Evolutionary conservation across 2,797 vertebrate genomes (phyloP).

Genomic region (Rhinophrynus dorsalis): DNA sequence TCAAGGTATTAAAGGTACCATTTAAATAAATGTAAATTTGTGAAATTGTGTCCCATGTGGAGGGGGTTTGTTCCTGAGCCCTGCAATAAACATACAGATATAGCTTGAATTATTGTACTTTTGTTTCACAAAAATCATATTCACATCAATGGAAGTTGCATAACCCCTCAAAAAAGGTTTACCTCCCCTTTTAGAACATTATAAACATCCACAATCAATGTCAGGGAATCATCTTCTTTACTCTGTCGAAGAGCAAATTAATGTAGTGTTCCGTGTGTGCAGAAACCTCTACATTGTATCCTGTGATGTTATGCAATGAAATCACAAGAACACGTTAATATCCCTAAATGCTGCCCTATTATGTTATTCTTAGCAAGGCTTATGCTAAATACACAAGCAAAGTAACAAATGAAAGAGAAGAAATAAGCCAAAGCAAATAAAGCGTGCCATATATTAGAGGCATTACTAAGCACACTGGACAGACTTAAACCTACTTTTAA

Average conservation of each 20-base stretch:
- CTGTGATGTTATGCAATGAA: background rate
- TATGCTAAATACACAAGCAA: background rate
- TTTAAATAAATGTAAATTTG: too few relatives aligned
- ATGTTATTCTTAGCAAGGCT: conserved; percentile 8
- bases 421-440: conserved; percentile 6
- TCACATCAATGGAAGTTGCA: too few relatives aligned
- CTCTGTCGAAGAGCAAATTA: background rate
- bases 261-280: background rate
- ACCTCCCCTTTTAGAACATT: too few relatives aligned
- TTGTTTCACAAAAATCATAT: too few relatives aligned
- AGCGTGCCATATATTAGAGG: background rate
- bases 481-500: background rate
- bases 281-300: background rate
- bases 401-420: background rate
- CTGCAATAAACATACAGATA: too few relatives aligned
- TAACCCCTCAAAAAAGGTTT: too few relatives aligned
- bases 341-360: background rate
- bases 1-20: too few relatives aligned
- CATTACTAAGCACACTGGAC: background rate
- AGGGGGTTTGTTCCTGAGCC: too few relatives aligned
- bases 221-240: background rate
- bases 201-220: background rate
- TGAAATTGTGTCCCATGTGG: too few relatives aligned
- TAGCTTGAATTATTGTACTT: too few relatives aligned
- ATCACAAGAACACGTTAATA: background rate